phyloP scores from a whole-genome alignment of 2,113 vertebrate genomes.

The Catharus fuscescens region DNA sequence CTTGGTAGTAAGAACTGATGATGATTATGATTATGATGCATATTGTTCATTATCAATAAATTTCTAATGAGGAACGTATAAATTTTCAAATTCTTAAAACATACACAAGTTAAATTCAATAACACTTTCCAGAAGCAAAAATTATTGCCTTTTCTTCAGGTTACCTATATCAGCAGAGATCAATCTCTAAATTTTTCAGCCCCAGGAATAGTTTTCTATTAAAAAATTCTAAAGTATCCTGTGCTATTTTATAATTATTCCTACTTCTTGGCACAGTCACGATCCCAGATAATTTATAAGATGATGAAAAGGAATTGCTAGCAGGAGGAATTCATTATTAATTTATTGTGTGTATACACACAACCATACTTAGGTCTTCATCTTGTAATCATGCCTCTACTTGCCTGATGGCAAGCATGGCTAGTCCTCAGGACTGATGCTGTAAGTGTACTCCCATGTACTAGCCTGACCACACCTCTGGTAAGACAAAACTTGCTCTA shows the following conservation, averaged over 20 bases:
- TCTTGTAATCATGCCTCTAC: neutral
- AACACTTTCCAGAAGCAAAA: neutral
- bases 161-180: neutral
- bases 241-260: neutral
- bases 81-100: neutral
- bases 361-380: neutral
- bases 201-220: neutral
- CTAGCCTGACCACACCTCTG: neutral
- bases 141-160: neutral
- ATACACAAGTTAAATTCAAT: neutral
- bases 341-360: neutral
- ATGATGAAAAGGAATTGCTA: neutral
- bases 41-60: neutral
- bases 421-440: neutral
- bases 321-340: fast-evolving
- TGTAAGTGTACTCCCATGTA: neutral
- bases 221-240: neutral
- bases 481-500: neutral
- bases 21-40: neutral
- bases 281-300: neutral
- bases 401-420: neutral
- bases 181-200: neutral
- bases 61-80: neutral
- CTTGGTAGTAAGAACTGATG: neutral
- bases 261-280: neutral